Evolutionary conservation across 1,140 invertebrate genomes (phyloP).

Genomic region (Melipona quadrifasciata): DNA sequence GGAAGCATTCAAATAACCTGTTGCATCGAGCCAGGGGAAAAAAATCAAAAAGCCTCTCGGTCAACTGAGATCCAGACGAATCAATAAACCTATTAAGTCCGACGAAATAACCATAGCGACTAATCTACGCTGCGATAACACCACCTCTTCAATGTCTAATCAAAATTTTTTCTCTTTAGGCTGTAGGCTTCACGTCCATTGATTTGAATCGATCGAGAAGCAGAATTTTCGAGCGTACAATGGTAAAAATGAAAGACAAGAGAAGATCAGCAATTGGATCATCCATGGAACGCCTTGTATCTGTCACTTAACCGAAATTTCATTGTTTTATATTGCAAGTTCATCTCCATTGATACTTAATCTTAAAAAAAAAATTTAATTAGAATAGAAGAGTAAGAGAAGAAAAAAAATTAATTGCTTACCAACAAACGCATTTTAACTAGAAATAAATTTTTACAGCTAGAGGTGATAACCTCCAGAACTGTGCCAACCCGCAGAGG

Average conservation of each 20-base stretch:
- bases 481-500: too few relatives aligned
- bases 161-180: neutral
- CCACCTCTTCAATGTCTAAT: neutral
- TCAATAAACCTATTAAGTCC: conserved; percentile 20
- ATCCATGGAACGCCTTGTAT: too few relatives aligned
- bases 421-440: neutral
- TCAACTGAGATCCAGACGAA: neutral
- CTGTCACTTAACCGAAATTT: too few relatives aligned
- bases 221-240: too few relatives aligned
- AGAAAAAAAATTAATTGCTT: neutral
- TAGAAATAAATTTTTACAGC: neutral
- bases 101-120: neutral
- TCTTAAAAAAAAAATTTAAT: neutral
- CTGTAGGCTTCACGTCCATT: too few relatives aligned
- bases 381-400: neutral
- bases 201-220: too few relatives aligned
- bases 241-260: too few relatives aligned
- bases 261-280: too few relatives aligned
- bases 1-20: conserved; percentile 29
- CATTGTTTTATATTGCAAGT: neutral
- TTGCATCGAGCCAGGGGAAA: conserved; percentile 1
- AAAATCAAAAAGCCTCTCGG: conserved; percentile 1
- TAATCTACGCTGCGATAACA: neutral
- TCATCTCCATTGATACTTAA: neutral
- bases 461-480: neutral